Percentiles rank a stretch among this genome's conserved stretches.
phyloP scores from a whole-genome alignment of 2,797 vertebrate species.

The Rallus crepitans region DNA sequence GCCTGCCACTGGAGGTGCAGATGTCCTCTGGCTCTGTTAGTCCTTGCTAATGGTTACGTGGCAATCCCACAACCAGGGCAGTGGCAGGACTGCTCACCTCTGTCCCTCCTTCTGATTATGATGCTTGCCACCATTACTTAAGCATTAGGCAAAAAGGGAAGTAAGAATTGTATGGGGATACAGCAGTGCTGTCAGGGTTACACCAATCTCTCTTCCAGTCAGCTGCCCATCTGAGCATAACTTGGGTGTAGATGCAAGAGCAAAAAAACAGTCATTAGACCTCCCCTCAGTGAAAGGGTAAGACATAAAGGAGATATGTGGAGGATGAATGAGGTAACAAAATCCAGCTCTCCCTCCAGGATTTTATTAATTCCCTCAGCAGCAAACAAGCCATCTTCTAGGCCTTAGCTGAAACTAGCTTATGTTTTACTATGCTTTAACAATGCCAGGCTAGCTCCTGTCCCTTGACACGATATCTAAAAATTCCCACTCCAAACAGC shows the following conservation, averaged over 20 bases:
- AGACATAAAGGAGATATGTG: not conserved
- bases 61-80: not conserved
- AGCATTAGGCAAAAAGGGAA: not conserved
- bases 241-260: not conserved
- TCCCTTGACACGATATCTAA: conserved; percentile 10
- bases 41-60: not conserved
- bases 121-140: not conserved
- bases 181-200: not conserved
- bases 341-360: not conserved
- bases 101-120: not conserved
- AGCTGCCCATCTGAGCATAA: not conserved
- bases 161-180: not conserved
- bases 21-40: not conserved
- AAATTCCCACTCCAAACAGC: conserved; percentile 23
- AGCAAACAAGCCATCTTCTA: not conserved
- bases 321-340: not conserved
- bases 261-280: not conserved
- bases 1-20: not conserved
- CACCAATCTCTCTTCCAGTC: not conserved
- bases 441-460: not conserved
- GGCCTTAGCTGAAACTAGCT: not conserved
- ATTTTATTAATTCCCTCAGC: not conserved
- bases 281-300: not conserved
- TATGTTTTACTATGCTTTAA: not conserved
- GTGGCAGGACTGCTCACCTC: not conserved